phyloP scores from a whole-genome alignment of 2,888 invertebrate genomes.

The Allolobophora icterica region DNA sequence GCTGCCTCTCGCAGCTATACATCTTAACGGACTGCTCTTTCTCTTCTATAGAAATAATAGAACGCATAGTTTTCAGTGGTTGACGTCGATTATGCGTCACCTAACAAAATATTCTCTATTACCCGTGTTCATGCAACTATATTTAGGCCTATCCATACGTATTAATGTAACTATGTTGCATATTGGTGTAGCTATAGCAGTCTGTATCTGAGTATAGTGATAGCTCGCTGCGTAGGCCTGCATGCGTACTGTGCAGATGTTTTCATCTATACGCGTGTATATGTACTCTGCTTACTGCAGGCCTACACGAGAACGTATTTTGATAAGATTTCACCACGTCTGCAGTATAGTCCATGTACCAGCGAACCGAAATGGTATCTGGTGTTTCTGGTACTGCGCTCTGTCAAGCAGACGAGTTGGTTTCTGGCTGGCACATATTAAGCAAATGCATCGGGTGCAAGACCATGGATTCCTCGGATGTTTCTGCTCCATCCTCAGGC shows the following conservation, averaged over 20 bases:
- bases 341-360: background rate
- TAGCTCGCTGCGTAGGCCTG: background rate
- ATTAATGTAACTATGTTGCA: background rate
- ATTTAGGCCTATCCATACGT: too few species aligned
- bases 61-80: too few species aligned
- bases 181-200: background rate
- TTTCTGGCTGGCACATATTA: too few species aligned
- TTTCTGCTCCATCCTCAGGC: background rate
- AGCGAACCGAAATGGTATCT: background rate
- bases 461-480: conserved; percentile 17
- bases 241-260: background rate
- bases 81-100: too few species aligned
- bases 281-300: background rate
- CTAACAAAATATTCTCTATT: too few species aligned
- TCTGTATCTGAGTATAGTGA: too few species aligned
- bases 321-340: conserved; percentile 11
- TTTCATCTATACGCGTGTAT: background rate
- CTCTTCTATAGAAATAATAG: too few species aligned
- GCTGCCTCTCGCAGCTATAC: too few species aligned
- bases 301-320: background rate
- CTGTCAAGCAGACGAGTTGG: background rate
- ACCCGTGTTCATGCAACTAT: too few species aligned
- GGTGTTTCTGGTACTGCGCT: background rate
- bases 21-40: too few species aligned
- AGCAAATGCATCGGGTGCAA: background rate